Base-by-base conservation (phyloP, 2,888 invertebrate species). In the Agrochola macilenta region DNA sequence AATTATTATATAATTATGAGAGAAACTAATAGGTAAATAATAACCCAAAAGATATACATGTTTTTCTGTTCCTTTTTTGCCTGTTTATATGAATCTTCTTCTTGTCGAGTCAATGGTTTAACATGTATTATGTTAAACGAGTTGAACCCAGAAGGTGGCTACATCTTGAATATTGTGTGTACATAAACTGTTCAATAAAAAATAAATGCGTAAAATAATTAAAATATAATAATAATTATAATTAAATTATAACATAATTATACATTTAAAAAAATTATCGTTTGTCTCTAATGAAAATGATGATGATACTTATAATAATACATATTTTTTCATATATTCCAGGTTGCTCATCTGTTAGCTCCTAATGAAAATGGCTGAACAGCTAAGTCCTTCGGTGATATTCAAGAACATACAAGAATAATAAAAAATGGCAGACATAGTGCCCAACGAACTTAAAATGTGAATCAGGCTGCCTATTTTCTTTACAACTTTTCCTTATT, bases 221-320 rank as follows among this genome's bases (percentile, higher is more conserved):
- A 52, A 35, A 17, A 69, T 14, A n/a, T 1, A 35, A 54, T 30
- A n/a, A 30, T 30, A n/a, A n/a, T n/a, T n/a, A 23, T n/a, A n/a
- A 54, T 23, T 23, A 52, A 35, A 17, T 54, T 14, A n/a, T 1
- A 35, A 54, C 0, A 9, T 9, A 54, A 20, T 52, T 52, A 20
- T 5, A 35, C 35, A 35, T 52, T n/a, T n/a, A n/a, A n/a, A n/a
- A 7, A 5, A 46, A 46, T 49, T 49, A 65, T 46, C 46, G 11
- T 35, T 35, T 49, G 11, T 26, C 11, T 43, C 76, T 75, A 74
- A 78, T 83, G 17, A 20, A 20, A 52, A 52, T 2, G 5, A 20
- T 7, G 20, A 20, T 20, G 8, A 52, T 20, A 30, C n/a, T n/a
- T 23, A 30, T 30, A 5, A 46, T 49, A 9, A 58, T 46, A 4